These are phyloP conservation scores for Cremastinae sp. DNA, from an alignment of 2,888 invertebrate genomes.

Conservation along the genomic window DNA sequence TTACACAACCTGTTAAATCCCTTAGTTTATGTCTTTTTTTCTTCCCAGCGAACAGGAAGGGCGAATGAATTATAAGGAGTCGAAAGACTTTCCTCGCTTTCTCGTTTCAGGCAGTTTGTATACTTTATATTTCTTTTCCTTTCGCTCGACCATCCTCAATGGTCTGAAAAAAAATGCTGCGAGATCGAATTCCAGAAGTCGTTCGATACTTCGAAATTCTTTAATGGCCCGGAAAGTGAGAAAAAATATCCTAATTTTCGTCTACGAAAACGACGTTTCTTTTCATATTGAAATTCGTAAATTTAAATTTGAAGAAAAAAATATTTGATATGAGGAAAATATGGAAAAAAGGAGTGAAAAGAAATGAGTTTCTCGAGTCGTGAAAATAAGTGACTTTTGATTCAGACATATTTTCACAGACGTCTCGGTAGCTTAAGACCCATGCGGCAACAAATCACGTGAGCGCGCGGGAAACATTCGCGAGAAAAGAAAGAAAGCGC, in stretches of 20 bases:
- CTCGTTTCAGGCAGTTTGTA: conserved; percentile 6
- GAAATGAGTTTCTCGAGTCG: neutral
- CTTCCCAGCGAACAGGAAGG: neutral
- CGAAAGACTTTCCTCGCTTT: conserved; percentile 27
- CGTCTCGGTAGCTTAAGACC: conserved; percentile 49
- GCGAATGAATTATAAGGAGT: conserved; percentile 25
- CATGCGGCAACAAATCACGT: conserved; percentile 25
- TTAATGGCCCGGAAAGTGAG: neutral
- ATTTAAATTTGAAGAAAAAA: neutral
- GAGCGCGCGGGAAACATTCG: conserved; percentile 30
- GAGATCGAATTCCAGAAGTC: conserved; percentile 52
- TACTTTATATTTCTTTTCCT: neutral
- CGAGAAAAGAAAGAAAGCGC: conserved; percentile 27
- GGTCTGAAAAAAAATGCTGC: conserved; percentile 21
- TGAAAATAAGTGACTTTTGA: conserved; percentile 39
- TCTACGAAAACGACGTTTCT: neutral
- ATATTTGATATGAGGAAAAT: neutral
- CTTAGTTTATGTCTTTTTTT: neutral
- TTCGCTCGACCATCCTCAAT: conserved; percentile 26
- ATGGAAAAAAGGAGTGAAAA: conserved; percentile 6
- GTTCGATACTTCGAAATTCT: conserved; percentile 8
- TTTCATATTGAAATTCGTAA: neutral
- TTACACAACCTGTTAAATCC: neutral
- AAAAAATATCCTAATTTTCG: too few species aligned
- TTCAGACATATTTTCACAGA: conserved; percentile 53